Conservation (phyloP, 2,797 vertebrate species). For the Echiichthys vipera region DNA sequence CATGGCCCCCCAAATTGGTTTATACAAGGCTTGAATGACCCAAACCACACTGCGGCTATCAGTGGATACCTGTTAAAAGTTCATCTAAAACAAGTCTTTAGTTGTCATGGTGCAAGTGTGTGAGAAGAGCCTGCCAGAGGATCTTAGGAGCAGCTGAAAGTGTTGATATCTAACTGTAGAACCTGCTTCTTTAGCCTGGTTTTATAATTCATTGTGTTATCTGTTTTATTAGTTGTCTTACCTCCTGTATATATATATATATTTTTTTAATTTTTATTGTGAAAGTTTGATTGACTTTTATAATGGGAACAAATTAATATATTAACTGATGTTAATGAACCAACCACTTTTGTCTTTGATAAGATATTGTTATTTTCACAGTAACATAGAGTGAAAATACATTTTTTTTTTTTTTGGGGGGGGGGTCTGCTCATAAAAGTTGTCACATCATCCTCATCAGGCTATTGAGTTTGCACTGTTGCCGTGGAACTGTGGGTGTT, state of each 20-base stretch:
- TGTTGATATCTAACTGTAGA: not conserved
- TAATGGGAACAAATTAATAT: no score
- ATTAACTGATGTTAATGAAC: not conserved
- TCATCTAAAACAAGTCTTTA: not conserved
- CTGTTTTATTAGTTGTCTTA: not conserved
- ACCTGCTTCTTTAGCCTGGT: not conserved
- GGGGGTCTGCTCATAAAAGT: no score
- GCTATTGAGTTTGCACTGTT: not conserved
- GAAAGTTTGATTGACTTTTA: no score
- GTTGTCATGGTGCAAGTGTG: not conserved
- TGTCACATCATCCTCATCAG: not conserved
- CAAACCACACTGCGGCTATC: not conserved
- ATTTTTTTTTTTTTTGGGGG: no score
- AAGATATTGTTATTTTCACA: not conserved
- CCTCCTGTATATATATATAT: not conserved
- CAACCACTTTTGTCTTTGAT: not conserved
- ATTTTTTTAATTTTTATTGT: not conserved
- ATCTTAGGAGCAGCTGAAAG: not conserved
- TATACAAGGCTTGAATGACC: not conserved
- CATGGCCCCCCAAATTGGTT: not conserved
- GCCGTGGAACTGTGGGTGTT: not conserved
- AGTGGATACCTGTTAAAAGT: not conserved
- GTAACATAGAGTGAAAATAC: no score
- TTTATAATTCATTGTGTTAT: not conserved
- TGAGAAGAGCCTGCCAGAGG: not conserved